A percentile compares a stretch with the other conserved stretches of the same genome.
Evolutionary conservation across 2,888 invertebrate genomes (phyloP).

Genomic region (Polia nebulosa): DNA sequence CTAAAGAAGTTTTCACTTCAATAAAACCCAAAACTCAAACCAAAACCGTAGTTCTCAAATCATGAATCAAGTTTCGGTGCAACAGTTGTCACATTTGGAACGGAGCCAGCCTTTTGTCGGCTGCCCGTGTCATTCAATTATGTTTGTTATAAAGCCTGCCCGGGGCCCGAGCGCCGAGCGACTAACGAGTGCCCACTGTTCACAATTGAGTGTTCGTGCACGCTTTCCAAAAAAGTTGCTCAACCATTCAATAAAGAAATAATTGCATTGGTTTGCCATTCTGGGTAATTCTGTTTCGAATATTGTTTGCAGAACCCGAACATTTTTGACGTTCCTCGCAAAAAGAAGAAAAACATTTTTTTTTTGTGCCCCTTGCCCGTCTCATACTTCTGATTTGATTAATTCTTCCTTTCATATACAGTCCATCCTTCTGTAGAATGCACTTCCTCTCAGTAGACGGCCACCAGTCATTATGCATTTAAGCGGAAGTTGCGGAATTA

Average conservation of each 20-base stretch:
- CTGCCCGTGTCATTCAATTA: background rate
- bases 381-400: no score
- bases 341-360: background rate
- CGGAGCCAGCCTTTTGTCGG: background rate
- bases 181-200: background rate
- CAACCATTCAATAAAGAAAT: background rate
- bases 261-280: background rate
- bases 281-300: background rate
- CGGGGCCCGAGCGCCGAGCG: background rate
- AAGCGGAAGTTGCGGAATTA: no score
- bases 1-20: no score
- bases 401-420: no score
- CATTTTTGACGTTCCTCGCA: background rate
- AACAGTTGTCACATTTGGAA: constrained; percentile 2
- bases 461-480: no score
- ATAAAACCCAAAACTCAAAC: background rate
- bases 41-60: background rate
- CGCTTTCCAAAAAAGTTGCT: background rate
- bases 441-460: no score
- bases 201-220: background rate
- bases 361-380: no score
- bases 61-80: background rate
- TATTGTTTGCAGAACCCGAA: background rate
- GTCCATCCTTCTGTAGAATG: no score
- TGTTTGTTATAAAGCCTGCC: background rate